Evolutionary conservation across 2,797 vertebrate species (phyloP), one percentile per base, ranked within the genome.

Genomic region (Eulemur rubriventer): DNA sequence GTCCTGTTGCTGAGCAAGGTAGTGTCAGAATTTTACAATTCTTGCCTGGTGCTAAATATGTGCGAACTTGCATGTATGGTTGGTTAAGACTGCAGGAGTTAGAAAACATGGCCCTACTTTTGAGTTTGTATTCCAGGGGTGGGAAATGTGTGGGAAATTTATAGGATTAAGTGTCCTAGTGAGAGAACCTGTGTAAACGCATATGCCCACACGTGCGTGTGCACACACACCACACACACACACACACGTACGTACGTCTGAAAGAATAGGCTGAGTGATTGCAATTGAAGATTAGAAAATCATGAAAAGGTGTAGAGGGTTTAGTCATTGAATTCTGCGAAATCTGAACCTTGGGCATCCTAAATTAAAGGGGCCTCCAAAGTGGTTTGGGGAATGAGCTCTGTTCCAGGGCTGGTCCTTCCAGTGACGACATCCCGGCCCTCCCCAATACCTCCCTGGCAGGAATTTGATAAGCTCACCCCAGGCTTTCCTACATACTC

Each of bases 221-320:
- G 43, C 78, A 57, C 55, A 1, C 4, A 14, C 43, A 7, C 3
- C 4, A 14, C 43, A 7, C 3, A 2, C 6, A 10, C 11, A 13
- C 28, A 41, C 38, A 26, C 24, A 72, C 28, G 41, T 13, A 33
- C 18, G 5, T 3, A n/a, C 78, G 26, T 72, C 52, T 70, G 28
- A 22, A 82, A 63, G 79, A 50, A 33, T 6, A 35, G 26, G 28
- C 30, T 20, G 38, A 78, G 76, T 33, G 12, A 33, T 10, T 4
- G 1, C 24, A 65, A 3, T 67, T 6, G n/a, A 73, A 89, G 22
- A n/a, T 82, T 46, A 43, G 80, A 85, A 38, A 67, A 6, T 20
- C 6, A 38, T 0, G 67, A 46, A 67, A 73, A 57, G 16, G 14
- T 59, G 1, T 2, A 26, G 83, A 82, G n/a, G 63, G 41, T 72